Evolutionary conservation across 2,888 invertebrate genomes (phyloP), one percentile per base, ranked within the genome.

Genomic region (Apotomis turbidana): DNA sequence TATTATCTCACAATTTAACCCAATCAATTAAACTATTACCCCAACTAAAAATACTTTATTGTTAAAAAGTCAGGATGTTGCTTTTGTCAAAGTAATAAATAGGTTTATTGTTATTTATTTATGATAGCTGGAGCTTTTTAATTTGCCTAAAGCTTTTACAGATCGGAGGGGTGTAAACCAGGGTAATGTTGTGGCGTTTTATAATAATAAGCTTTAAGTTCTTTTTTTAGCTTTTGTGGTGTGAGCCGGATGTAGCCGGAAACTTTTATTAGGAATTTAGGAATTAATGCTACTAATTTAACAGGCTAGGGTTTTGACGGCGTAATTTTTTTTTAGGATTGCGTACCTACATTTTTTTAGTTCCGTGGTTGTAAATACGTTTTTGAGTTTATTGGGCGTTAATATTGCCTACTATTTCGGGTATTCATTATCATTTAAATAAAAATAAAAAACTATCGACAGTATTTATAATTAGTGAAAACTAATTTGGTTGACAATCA

Each of bases 61-160:
- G 59, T 68, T 52, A 71, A 71, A 69, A 72, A 72, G 68, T 68
- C 68, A 70, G 69, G 70, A 73, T 73, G 70, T 61, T 52, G 51
- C 68, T 63, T 51, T 72, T 72, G 68, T 72, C 15, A 13, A 41
- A 15, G 41, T 63, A 63, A 72, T 72, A 58, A 72, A 68, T 68
- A 60, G 71, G 46, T 77, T 79, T 76, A 80, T 79, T 79, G 79
- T 80, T 76, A 74, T 78, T 80, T 78, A 78, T 78, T 76, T 77
- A 76, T 78, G 74, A 75, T 74, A 70, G 72, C 68, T 78, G 81
- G 84, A 77, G 78, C 78, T 78, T 82, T 82, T 81, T 78, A 82
- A 83, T 77, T 76, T 78, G 74, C 71, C 76, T 77, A 80, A 80
- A 81, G 59, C 74, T 74, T 74, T 75, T 76, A 73, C 71, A 78